Evolutionary conservation across 2,888 invertebrate species (phyloP).

Genomic region (Carterocephalus palaemon): DNA sequence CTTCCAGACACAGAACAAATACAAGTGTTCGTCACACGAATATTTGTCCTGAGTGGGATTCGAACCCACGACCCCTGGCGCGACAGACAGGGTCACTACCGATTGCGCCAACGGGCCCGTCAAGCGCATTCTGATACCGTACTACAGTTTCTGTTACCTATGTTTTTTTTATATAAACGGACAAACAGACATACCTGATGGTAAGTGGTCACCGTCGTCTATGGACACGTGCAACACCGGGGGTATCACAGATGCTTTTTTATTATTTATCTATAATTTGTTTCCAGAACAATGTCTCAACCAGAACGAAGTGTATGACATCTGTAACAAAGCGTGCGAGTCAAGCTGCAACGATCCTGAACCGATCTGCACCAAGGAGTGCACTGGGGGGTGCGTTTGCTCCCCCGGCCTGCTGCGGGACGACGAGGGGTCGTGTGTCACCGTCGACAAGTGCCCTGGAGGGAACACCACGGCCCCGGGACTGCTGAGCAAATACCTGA

Average conservation of each 20-base stretch:
- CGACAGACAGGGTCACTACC: no score
- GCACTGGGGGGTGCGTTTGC: conserved; percentile 62
- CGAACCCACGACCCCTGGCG: no score
- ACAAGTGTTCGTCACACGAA: no score
- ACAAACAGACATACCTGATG: no score
- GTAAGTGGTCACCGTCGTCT: no score
- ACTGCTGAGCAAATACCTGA: conserved; percentile 50
- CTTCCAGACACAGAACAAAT: no score
- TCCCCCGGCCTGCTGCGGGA: conserved; percentile 53
- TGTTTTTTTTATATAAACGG: conserved; percentile 1
- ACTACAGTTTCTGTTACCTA: neutral
- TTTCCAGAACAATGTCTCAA: conserved; percentile 60
- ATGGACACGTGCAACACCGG: no score
- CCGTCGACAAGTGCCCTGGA: conserved; percentile 53
- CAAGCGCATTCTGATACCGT: neutral
- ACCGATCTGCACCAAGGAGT: conserved; percentile 59
- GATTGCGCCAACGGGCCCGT: no score
- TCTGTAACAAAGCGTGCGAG: conserved; percentile 59
- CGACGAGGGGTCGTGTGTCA: conserved; percentile 53
- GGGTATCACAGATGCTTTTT: neutral
- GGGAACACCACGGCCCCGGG: conserved; percentile 48
- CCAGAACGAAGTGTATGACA: conserved; percentile 59
- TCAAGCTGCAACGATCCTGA: conserved; percentile 58
- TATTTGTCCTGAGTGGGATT: no score
- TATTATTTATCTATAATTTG: neutral